Base-by-base conservation (phyloP, 2,888 invertebrate genomes). In the Panzeria rudis region DNA sequence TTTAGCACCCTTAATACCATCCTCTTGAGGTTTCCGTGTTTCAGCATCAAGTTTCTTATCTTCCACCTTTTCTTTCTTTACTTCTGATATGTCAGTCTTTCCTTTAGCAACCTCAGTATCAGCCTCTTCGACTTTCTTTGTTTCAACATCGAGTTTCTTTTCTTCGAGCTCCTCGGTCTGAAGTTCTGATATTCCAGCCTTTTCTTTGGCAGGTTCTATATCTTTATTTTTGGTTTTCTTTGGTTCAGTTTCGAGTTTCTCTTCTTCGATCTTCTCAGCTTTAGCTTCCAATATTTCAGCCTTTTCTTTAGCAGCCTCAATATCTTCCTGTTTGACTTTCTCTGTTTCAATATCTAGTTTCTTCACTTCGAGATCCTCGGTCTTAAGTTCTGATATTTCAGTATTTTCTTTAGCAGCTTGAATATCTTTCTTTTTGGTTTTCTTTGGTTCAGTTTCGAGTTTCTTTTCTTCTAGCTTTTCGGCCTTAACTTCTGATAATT, bases 1-100 rank as follows among this genome's bases (percentile, higher is more conserved):
- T 20, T 44, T 54, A 4, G 8, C 32, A 13, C 15, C 0, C 7
- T 69, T 54, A 2, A 64, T n/a, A 7, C 56, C 68, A 17, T 64
- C 29, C 35, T 75, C 61, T 8, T 54, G 25, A 0, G 13, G 44
- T 20, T 61, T 61, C 52, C 86, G 69, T 13, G 59, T 0, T 25
- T 62, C 54, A 11, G 13, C 11, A 13, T 79, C 59, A 0, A 75
- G 6, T 41, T 54, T 75, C 59, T 78, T 88, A 61, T 82, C 83
- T 83, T 89, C 88, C 15, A 87, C 86, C 82, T 88, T 69, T 29
- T 72, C 75, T 23, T 73, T 75, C 0, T 75, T 44, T 2, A 47
- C 50, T 17, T 76, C 75, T 2, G 78, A 69, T 62, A 72, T 44
- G 17, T 72, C 62, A 15, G 41, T 32, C 20, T 87, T 82, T 66